These are phyloP conservation scores for Chloropsis hardwickii DNA, from an alignment of 2,113 vertebrate genomes.

Conservation along the genomic window DNA sequence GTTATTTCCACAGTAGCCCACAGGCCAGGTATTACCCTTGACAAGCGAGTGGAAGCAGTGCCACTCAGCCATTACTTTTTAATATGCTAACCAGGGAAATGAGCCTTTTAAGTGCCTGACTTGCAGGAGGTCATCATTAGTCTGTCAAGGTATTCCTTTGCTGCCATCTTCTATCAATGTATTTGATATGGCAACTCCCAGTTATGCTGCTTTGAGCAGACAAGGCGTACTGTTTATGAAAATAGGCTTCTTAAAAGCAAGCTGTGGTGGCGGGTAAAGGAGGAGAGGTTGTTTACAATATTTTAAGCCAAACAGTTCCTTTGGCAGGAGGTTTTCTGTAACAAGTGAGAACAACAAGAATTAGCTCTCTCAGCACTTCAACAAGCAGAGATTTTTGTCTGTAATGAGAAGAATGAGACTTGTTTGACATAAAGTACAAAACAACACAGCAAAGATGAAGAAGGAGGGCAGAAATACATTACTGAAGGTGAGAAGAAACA, in stretches of 20 bases:
- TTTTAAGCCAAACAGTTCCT: slow-evolving; percentile 35
- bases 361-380: slow-evolving; percentile 23
- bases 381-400: slow-evolving; percentile 25
- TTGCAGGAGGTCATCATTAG: slow-evolving; percentile 43
- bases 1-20: background rate
- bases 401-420: slow-evolving; percentile 51
- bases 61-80: background rate
- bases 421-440: slow-evolving; percentile 36
- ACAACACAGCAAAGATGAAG: slow-evolving; percentile 7
- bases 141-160: slow-evolving; percentile 9
- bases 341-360: slow-evolving; percentile 33
- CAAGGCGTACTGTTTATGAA: background rate
- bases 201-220: background rate
- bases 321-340: slow-evolving; percentile 42
- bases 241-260: slow-evolving; percentile 38
- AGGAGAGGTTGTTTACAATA: slow-evolving; percentile 26
- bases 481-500: slow-evolving; percentile 39
- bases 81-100: background rate
- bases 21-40: background rate
- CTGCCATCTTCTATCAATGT: background rate
- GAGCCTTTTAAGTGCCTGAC: background rate
- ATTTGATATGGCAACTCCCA: slow-evolving; percentile 24
- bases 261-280: background rate
- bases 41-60: background rate
- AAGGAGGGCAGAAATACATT: slow-evolving; percentile 36